Evolutionary conservation across 2,888 invertebrate genomes (phyloP).

Genomic region (Myathropa florea): DNA sequence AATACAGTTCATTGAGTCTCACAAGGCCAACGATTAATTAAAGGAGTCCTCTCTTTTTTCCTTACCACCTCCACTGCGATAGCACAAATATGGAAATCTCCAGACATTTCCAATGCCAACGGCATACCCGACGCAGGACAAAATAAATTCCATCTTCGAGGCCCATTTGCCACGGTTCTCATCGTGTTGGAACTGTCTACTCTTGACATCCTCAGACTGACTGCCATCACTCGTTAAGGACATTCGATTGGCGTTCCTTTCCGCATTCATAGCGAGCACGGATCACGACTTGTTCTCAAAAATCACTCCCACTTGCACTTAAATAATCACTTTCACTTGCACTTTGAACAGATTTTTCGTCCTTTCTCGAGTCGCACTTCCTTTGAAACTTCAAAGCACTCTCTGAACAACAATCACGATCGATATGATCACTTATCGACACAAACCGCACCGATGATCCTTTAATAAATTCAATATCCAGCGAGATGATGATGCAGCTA

Average conservation of each 20-base stretch:
- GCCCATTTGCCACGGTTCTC: slow-evolving; percentile 85
- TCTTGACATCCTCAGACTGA: slow-evolving; percentile 8
- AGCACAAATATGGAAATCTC: slow-evolving; percentile 92
- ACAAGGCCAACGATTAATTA: too few species aligned
- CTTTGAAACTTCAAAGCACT: background rate
- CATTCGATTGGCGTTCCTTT: slow-evolving; percentile 23
- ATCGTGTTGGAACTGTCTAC: slow-evolving; percentile 73
- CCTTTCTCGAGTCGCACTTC: background rate
- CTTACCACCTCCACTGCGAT: slow-evolving; percentile 88
- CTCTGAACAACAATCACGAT: background rate
- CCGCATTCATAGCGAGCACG: slow-evolving; percentile 11
- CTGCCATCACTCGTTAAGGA: slow-evolving; percentile 22
- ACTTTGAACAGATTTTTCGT: background rate
- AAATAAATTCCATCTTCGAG: slow-evolving; percentile 88
- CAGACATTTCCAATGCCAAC: slow-evolving; percentile 93
- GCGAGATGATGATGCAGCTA: background rate
- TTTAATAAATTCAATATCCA: background rate
- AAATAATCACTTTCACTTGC: background rate
- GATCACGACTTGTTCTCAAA: background rate
- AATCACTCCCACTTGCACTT: slow-evolving; percentile 12
- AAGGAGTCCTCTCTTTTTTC: too few species aligned
- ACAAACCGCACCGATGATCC: background rate
- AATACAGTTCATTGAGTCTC: too few species aligned
- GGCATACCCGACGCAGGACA: slow-evolving; percentile 91
- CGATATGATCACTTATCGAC: background rate